Evolutionary conservation across 2,888 invertebrate species (phyloP).

Genomic region (Nomada goodeniana): DNA sequence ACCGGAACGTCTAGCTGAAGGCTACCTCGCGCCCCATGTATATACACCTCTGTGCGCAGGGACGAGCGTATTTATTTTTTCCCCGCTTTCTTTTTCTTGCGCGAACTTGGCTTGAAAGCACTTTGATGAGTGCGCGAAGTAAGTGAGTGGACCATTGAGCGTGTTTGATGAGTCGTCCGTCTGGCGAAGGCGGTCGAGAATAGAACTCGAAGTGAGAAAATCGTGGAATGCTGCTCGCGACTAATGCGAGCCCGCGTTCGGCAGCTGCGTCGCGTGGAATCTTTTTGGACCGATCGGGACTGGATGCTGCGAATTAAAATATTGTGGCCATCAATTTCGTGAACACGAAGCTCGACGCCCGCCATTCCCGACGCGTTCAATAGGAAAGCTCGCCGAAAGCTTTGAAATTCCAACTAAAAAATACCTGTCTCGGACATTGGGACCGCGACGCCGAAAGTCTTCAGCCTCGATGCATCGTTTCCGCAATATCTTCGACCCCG

Average conservation of each 20-base stretch:
- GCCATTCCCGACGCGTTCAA: too few relatives aligned
- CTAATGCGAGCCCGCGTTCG: not conserved
- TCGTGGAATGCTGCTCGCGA: not conserved
- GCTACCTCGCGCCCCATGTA: not conserved
- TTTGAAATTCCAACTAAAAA: too few relatives aligned
- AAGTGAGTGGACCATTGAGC: not conserved
- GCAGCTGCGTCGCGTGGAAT: too few relatives aligned
- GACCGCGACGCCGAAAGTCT: not conserved
- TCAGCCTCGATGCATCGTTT: too few relatives aligned
- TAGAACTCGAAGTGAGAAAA: not conserved
- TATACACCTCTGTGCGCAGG: not conserved
- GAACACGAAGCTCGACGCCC: too few relatives aligned
- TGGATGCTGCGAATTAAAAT: too few relatives aligned
- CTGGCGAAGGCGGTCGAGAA: not conserved
- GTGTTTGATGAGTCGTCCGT: conserved; percentile 5
- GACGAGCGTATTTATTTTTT: not conserved
- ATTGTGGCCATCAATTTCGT: too few relatives aligned
- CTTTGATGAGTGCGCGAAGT: not conserved
- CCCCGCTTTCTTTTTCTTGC: too few relatives aligned
- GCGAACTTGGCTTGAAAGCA: not conserved
- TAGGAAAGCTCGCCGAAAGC: too few relatives aligned
- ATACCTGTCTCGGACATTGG: too few relatives aligned
- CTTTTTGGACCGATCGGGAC: too few relatives aligned
- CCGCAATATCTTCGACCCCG: not conserved
- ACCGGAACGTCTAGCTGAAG: not conserved